Evolutionary conservation across 2,797 vertebrate genomes (phyloP).

Genomic region (Notolepis coatsorum): DNA sequence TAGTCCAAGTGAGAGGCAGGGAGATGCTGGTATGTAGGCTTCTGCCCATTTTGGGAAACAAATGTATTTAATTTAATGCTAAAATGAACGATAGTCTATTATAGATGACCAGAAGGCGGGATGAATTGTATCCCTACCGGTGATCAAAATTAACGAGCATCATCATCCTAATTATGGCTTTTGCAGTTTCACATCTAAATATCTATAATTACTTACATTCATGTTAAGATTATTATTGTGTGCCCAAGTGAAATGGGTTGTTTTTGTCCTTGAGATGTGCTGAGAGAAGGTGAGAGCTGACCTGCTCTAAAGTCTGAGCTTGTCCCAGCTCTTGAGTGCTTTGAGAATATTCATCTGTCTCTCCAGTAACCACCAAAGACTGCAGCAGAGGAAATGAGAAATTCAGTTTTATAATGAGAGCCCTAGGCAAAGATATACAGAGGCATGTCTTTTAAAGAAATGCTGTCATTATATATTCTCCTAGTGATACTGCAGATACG

Average conservation of each 20-base stretch:
- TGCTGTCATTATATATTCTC: slow-evolving; percentile 79
- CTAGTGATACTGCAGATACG: slow-evolving; percentile 67
- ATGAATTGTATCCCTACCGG: too few species aligned
- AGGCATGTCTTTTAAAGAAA: slow-evolving; percentile 75
- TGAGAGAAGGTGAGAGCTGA: slow-evolving; percentile 22
- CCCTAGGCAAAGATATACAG: slow-evolving; percentile 74
- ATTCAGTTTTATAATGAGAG: slow-evolving; percentile 78
- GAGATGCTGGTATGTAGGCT: too few species aligned
- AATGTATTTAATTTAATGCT: too few species aligned
- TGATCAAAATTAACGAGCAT: too few species aligned
- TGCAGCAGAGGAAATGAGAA: slow-evolving; percentile 73
- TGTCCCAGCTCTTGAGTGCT: slow-evolving; percentile 37
- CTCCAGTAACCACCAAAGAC: slow-evolving; percentile 67
- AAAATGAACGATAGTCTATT: too few species aligned
- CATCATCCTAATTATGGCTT: too few species aligned
- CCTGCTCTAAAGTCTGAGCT: slow-evolving; percentile 40
- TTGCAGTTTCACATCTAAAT: neutral
- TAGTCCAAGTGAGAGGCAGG: too few species aligned
- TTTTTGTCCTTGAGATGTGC: slow-evolving; percentile 31
- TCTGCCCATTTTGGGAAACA: too few species aligned
- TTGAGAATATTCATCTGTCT: slow-evolving; percentile 67
- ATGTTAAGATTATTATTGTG: neutral
- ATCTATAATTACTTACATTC: slow-evolving; percentile 25
- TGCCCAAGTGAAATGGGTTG: slow-evolving; percentile 6
- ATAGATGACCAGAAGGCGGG: too few species aligned